These are phyloP conservation scores for Avahi laniger DNA, from an alignment of 2,797 vertebrate genomes.

Conservation along the genomic window DNA sequence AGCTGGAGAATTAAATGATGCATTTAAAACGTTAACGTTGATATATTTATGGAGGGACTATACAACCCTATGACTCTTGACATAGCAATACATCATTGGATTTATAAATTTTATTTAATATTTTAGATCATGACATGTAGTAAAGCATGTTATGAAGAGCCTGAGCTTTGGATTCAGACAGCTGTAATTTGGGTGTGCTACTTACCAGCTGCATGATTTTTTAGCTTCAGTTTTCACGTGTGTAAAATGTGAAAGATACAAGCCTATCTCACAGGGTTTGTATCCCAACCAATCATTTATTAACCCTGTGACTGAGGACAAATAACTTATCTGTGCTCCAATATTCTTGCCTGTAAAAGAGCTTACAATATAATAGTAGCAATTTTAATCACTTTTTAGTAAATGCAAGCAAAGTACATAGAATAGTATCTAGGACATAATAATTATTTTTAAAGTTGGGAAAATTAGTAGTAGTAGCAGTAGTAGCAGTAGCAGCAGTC, in stretches of 20 bases:
- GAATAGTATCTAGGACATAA: neutral
- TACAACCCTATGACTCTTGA: neutral
- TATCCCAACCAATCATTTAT: neutral
- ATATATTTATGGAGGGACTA: neutral
- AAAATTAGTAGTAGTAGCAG: neutral
- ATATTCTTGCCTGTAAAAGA: neutral
- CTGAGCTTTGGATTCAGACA: neutral
- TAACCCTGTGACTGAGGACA: neutral
- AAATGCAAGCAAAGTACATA: neutral
- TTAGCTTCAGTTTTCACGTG: neutral
- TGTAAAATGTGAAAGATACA: neutral
- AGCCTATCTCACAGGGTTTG: neutral
- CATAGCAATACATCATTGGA: neutral
- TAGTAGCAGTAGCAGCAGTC: neutral
- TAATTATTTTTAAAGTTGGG: neutral
- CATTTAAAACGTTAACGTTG: neutral
- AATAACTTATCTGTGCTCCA: neutral
- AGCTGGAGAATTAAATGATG: neutral
- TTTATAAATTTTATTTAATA: slow-evolving; percentile 21
- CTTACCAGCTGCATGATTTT: neutral
- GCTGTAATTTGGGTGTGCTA: neutral
- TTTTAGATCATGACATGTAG: neutral
- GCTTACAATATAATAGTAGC: neutral
- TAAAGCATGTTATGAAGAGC: neutral
- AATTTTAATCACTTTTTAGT: neutral